Conservation (phyloP, 2,113 vertebrate species). For the Chauna torquata region DNA sequence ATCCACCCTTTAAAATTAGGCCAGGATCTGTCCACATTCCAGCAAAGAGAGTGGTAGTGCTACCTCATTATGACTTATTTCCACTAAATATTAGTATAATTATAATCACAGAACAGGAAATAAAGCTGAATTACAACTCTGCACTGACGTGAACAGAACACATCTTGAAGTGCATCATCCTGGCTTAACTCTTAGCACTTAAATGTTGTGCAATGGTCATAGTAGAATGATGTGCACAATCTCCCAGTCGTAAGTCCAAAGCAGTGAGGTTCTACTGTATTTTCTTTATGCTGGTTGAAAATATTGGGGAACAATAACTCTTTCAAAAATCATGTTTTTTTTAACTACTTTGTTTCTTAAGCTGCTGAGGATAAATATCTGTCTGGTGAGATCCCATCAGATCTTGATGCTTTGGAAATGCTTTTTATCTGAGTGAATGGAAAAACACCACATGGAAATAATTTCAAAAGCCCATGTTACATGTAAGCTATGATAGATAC, state of each 20-base stretch:
- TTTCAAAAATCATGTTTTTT: background rate
- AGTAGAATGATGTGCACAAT: background rate
- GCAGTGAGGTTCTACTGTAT: background rate
- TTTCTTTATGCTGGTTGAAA: slow-evolving; percentile 37
- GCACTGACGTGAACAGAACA: background rate
- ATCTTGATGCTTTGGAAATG: background rate
- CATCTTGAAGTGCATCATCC: background rate
- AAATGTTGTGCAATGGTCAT: background rate
- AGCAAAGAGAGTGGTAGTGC: slow-evolving; percentile 25
- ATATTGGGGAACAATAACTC: slow-evolving; percentile 30
- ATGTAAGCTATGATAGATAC: background rate
- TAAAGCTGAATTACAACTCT: background rate
- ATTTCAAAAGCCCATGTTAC: background rate
- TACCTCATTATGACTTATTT: slow-evolving; percentile 55
- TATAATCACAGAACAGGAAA: background rate
- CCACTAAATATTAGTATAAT: background rate
- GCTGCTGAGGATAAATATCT: background rate
- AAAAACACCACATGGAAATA: background rate
- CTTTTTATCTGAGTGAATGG: background rate
- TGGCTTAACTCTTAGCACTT: background rate
- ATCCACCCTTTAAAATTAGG: background rate
- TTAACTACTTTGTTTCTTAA: background rate
- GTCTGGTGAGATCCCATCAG: background rate
- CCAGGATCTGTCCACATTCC: slow-evolving; percentile 4
- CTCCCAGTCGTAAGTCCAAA: background rate